Percentiles rank a stretch among this genome's conserved stretches.
These are phyloP conservation scores for Micromys minutus DNA, from an alignment of 2,113 vertebrate species.

Conservation along the genomic window DNA sequence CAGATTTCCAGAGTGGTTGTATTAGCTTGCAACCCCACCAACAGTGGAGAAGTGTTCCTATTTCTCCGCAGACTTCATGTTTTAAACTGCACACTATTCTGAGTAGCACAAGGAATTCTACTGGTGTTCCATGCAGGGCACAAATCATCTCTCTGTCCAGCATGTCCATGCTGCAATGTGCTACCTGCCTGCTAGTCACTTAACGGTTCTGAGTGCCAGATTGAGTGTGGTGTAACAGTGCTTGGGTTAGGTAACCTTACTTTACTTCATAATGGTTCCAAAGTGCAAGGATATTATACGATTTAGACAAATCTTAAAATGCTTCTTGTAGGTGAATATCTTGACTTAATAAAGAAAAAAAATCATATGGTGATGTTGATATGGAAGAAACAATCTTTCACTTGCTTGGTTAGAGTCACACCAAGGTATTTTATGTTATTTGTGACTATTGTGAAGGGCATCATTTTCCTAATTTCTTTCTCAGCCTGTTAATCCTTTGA, in stretches of 20 bases:
- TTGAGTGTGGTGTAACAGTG: not conserved
- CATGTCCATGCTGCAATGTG: not conserved
- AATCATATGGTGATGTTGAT: not conserved
- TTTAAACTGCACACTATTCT: not conserved
- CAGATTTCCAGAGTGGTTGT: too few species aligned
- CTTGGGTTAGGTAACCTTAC: not conserved
- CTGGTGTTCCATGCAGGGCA: not conserved
- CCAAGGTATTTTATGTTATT: too few species aligned
- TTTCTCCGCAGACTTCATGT: too few species aligned
- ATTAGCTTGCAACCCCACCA: too few species aligned
- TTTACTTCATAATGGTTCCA: not conserved
- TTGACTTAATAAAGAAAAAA: not conserved
- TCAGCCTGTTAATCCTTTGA: too few species aligned
- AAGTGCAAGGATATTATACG: not conserved
- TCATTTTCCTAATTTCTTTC: too few species aligned
- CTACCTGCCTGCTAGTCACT: not conserved
- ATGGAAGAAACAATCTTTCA: too few species aligned
- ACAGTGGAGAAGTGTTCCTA: too few species aligned
- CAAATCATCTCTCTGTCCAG: not conserved
- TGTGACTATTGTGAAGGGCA: too few species aligned
- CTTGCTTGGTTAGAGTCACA: too few species aligned
- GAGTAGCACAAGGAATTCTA: not conserved
- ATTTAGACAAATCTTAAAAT: not conserved
- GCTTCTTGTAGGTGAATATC: not conserved
- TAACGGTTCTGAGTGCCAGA: not conserved